Evolutionary conservation across 2,113 vertebrate genomes (phyloP), one percentile per base, ranked within the genome.

Genomic region (Amblyornis subalaris): DNA sequence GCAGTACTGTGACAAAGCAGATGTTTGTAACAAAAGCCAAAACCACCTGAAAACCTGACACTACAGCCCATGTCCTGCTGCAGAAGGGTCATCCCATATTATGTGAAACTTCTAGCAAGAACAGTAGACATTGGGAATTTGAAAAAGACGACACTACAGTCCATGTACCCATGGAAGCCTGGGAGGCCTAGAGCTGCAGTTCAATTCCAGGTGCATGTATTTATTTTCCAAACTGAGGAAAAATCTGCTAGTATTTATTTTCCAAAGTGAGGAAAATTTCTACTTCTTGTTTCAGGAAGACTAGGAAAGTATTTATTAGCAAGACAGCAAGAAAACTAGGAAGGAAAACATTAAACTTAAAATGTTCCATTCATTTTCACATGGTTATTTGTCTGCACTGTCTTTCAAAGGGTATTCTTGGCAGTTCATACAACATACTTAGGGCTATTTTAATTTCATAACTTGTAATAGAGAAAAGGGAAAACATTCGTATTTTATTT

Each of bases 381-480:
- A 3, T 60, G 4, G 36, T 64, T 72, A 29, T 55, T 74, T 73
- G 74, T 54, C 26, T 72, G 15, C 31, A 31, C 20, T 26, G 31
- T 51, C 44, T 80, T 93, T 92, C 50, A 70, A 44, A 60, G 19
- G 11, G 31, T 76, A 45, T 60, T 65, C 45, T 78, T 90, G 80
- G 57, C 42, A 36, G 54, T 22, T 80, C 58, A 53, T 2, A 4
- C 25, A 60, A 79, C 38, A 35, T 62, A 71, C 62, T 45, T 51
- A 50, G 50, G 57, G 24, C 38, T 71, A 42, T 73, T 91, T 94
- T 45, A 48, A 44, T 84, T 78, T 65, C 22, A 25, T 58, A 85
- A 62, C 42, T 84, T 76, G 35, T 69, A 69, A 53, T 5, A 44
- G 25, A 50, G 35, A 35, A 76, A 75, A 90, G 73, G 28, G 57